phyloP scores from a whole-genome alignment of 2,888 invertebrate species.

The Augiades crinisus region DNA sequence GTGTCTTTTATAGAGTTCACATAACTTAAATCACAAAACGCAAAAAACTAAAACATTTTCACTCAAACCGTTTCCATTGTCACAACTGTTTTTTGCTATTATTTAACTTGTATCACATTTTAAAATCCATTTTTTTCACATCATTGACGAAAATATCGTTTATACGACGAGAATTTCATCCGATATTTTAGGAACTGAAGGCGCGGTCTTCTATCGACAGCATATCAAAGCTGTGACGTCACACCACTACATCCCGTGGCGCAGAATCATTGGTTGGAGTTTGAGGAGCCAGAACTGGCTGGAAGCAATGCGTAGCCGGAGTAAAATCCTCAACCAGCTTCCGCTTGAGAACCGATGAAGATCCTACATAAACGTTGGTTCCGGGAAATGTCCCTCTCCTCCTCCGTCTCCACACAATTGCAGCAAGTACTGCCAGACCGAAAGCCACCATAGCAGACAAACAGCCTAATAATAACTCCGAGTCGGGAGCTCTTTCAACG shows the following conservation, averaged over 20 bases:
- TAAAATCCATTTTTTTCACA: slow-evolving; percentile 41
- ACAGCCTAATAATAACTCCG: slow-evolving; percentile 82
- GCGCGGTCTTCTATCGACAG: slow-evolving; percentile 79
- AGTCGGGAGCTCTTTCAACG: slow-evolving; percentile 75
- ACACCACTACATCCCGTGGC: slow-evolving; percentile 82
- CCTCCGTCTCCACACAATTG: slow-evolving; percentile 80
- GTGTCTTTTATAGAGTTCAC: slow-evolving; percentile 53
- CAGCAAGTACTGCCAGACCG: slow-evolving; percentile 72
- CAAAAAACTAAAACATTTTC: slow-evolving; percentile 30
- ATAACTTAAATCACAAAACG: slow-evolving; percentile 44
- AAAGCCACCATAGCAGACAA: slow-evolving; percentile 80
- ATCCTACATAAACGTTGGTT: slow-evolving; percentile 82
- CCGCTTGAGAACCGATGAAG: slow-evolving; percentile 81
- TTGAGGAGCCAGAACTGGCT: slow-evolving; percentile 81
- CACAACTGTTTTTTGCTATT: slow-evolving; percentile 40
- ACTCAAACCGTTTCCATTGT: slow-evolving; percentile 37
- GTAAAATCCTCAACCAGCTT: slow-evolving; percentile 83
- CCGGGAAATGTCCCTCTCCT: slow-evolving; percentile 79
- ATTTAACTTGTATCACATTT: slow-evolving; percentile 43
- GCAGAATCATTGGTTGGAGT: slow-evolving; percentile 64
- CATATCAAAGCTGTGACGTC: slow-evolving; percentile 83
- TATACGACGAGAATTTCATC: slow-evolving; percentile 48
- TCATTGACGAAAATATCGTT: slow-evolving; percentile 41
- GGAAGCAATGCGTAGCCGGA: slow-evolving; percentile 76
- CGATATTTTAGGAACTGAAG: slow-evolving; percentile 77